Base-by-base conservation (phyloP, 2,797 vertebrate genomes). In the Erpetoichthys calabaricus region DNA sequence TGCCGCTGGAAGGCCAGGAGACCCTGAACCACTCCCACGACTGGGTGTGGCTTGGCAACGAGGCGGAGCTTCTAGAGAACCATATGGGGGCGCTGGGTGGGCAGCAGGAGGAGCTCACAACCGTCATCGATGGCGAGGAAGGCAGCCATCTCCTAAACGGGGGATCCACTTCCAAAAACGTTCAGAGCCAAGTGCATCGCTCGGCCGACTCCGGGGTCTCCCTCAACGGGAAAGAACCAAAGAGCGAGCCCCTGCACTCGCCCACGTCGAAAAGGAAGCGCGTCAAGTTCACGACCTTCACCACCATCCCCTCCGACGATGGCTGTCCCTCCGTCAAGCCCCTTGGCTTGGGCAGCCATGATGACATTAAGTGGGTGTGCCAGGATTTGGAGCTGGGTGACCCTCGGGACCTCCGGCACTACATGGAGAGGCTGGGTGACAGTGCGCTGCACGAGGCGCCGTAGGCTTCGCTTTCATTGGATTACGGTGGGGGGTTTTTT, bases 1-100 rank as follows among this genome's bases (percentile, higher is more conserved):
- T 89, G 6, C 90, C 92, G 3, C 67, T 84, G 1, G 94, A 95
- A 67, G 90, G 91, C 47, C 90, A 91, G 70, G 73, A 87, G 65
- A 77, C 80, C 63, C 70, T 87, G 86, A 84, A 88, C 57, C 94
- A 99, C 3, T 89, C 92, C 3, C 95, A 99, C 0, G 94, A 99
- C 63, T 99, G 95, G 95, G 94, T 99, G 61, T 98, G 95, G 94
- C 77, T 98, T 53, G 94, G 94, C 3, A 93, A 89, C 0, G 92
- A 93, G 72, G 82, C 89, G 0, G 92, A 98, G 65, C 85, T 93
- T 47, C 75, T 92, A 65, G 92, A 93, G 75, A 86, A 84, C 60
- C 65, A 76, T 4, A 82, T 78, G 4, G 89, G 89, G 3, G 59
- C 79, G 10, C 86, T 85, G 0, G 83, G 85, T 0, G 90, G 83